phyloP scores from a whole-genome alignment of 2,888 invertebrate species.

The Hirtodrosophila confusa region DNA sequence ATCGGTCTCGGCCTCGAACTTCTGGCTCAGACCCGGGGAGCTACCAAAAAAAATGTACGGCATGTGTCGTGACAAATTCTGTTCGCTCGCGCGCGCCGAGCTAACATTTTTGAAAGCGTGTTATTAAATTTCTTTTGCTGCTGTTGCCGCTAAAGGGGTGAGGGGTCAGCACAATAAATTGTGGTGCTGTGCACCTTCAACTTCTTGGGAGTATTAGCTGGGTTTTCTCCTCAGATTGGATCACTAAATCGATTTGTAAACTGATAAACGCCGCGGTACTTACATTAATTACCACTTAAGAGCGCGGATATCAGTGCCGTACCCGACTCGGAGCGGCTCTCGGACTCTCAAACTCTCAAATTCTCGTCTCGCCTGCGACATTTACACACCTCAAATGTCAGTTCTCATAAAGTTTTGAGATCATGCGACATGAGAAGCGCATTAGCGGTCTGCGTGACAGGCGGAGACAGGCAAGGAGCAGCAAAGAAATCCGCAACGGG shows the following conservation, averaged over 20 bases:
- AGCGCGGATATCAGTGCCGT: constrained; percentile 30
- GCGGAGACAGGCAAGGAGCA: constrained; percentile 29
- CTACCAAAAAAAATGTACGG: constrained; percentile 40
- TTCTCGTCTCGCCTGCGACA: constrained; percentile 51
- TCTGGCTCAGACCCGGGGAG: constrained; percentile 24
- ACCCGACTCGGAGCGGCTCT: constrained; percentile 23
- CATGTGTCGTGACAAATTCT: constrained; percentile 82
- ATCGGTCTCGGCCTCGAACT: constrained; percentile 23
- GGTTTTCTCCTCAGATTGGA: constrained; percentile 55
- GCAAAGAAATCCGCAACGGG: constrained; percentile 31
- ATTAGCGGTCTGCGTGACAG: constrained; percentile 74
- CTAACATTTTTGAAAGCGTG: constrained; percentile 77
- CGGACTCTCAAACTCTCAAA: constrained; percentile 7
- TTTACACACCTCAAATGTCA: constrained; percentile 82
- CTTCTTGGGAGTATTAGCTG: constrained; percentile 17
- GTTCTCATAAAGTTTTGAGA: constrained; percentile 67
- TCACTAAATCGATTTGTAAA: constrained; percentile 74
- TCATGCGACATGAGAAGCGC: constrained; percentile 80
- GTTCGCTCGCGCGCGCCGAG: constrained; percentile 66
- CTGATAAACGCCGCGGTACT: constrained; percentile 71
- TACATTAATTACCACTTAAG: constrained; percentile 81
- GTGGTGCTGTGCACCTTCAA: constrained; percentile 19
- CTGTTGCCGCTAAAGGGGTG: constrained; percentile 4
- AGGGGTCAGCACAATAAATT: constrained; percentile 11
- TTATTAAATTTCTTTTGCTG: constrained; percentile 71